Evolutionary conservation across 2,888 invertebrate genomes (phyloP), one percentile per base, ranked within the genome.

Genomic region (Therioaphis trifolii): DNA sequence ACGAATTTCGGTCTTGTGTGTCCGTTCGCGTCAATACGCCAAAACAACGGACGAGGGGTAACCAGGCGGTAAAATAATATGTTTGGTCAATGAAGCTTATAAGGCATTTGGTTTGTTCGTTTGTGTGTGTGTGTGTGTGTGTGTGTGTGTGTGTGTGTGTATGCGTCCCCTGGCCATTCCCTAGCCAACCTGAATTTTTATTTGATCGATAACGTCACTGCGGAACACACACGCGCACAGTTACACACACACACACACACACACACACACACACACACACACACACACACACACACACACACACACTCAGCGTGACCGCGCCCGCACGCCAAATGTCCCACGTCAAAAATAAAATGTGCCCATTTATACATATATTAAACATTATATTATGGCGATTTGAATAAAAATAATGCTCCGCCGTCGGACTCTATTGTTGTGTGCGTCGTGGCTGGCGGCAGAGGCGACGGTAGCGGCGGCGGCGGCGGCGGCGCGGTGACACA

Each of bases 61-160:
- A 55, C 55, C 18, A 79, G n/a, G 21, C 79, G 55, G 76, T 63
- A 63, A 46, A 46, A 63, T 29, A 43, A 46, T 40, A 58, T 69
- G 79, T 79, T 79, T 79, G 79, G 79, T 79, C 79, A 79, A 79
- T 79, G 79, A 15, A 58, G 79, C 68, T 77, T 61, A 43, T 12
- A 55, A 35, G 68, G 21, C 52, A 24, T 68, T 68, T 49, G n/a
- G n/a, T n/a, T n/a, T n/a, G n/a, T n/a, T n/a, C n/a, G n/a, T n/a
- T n/a, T n/a, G n/a, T 21, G 69, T 15, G 46, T 12, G 46, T 52
- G 18, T 21, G 21, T 21, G n/a, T n/a, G n/a, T n/a, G n/a, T 15
- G 15, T 15, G 29, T 24, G 21, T 66, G 66, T 69, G 69, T 49
- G 35, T 21, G 35, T 43, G 40, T 46, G 18, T 46, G n/a, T 15